Evolutionary conservation across 2,113 vertebrate species (phyloP).

Genomic region (Anarrhichthys ocellatus): DNA sequence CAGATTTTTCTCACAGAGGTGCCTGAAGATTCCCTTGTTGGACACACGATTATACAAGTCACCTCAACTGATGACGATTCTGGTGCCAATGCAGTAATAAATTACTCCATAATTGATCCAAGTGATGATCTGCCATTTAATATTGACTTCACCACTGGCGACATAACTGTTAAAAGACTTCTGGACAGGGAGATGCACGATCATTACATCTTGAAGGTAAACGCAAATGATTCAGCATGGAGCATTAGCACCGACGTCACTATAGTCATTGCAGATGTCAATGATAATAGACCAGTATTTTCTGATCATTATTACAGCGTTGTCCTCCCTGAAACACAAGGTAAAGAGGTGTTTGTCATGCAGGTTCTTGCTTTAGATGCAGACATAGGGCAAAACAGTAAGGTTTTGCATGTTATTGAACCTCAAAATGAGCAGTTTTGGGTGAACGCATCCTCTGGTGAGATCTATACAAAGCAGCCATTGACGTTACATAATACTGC

Average conservation of each 20-base stretch:
- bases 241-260: conserved; percentile 81
- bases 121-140: conserved; percentile 69
- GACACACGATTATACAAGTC: conserved; percentile 73
- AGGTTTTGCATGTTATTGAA: conserved; percentile 80
- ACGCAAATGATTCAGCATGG: conserved; percentile 84
- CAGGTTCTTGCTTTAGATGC: conserved; percentile 77
- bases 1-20: conserved; percentile 76
- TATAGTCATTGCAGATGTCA: conserved; percentile 78
- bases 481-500: conserved; percentile 50
- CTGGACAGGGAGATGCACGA: conserved; percentile 81
- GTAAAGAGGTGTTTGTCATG: conserved; percentile 69
- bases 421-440: conserved; percentile 78
- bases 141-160: conserved; percentile 75
- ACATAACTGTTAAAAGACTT: conserved; percentile 60
- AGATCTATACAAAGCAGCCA: conserved; percentile 76
- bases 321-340: conserved; percentile 71
- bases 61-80: conserved; percentile 78
- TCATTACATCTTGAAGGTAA: conserved; percentile 78
- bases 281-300: conserved; percentile 83
- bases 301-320: conserved; percentile 57
- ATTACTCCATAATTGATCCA: conserved; percentile 72
- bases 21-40: conserved; percentile 76
- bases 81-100: conserved; percentile 73
- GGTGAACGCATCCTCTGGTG: conserved; percentile 77
- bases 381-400: conserved; percentile 74